These are phyloP conservation scores for Graptemys geographica DNA, from an alignment of 2,797 vertebrate species.

Conservation along the genomic window DNA sequence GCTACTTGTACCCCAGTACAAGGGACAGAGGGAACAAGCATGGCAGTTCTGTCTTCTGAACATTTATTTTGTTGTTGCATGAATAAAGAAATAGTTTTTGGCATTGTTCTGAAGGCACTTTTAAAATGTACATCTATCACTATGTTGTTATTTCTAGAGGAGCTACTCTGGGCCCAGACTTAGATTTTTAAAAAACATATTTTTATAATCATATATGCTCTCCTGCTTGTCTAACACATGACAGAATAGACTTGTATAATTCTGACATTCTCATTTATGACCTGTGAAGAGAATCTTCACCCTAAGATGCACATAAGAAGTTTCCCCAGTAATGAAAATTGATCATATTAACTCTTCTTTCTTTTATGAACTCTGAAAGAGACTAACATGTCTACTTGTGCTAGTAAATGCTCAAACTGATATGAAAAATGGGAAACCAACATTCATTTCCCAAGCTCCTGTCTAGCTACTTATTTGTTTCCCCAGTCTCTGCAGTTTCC, in stretches of 20 bases:
- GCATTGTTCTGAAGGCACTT: not conserved
- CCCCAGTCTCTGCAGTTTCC: not conserved
- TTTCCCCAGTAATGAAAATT: not conserved
- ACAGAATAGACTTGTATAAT: not conserved
- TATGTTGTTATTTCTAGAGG: not conserved
- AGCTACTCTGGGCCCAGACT: not conserved
- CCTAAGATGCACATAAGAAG: not conserved
- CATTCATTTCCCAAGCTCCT: not conserved
- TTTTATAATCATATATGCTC: not conserved
- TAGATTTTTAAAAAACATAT: not conserved
- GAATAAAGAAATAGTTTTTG: not conserved
- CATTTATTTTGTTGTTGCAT: not conserved
- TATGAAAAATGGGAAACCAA: not conserved
- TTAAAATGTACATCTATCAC: not conserved
- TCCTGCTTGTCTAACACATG: not conserved
- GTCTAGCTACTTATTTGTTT: not conserved
- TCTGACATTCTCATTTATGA: not conserved
- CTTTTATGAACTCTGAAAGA: not conserved
- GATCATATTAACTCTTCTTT: accelerated
- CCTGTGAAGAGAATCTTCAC: not conserved
- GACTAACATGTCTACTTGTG: not conserved
- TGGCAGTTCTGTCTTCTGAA: not conserved
- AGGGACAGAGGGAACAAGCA: not conserved
- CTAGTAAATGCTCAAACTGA: not conserved
- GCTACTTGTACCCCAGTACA: not conserved